Percentiles rank a stretch among this genome's conserved stretches.
Evolutionary conservation across 2,888 invertebrate species (phyloP).

Genomic region (Drosophila monieri): DNA sequence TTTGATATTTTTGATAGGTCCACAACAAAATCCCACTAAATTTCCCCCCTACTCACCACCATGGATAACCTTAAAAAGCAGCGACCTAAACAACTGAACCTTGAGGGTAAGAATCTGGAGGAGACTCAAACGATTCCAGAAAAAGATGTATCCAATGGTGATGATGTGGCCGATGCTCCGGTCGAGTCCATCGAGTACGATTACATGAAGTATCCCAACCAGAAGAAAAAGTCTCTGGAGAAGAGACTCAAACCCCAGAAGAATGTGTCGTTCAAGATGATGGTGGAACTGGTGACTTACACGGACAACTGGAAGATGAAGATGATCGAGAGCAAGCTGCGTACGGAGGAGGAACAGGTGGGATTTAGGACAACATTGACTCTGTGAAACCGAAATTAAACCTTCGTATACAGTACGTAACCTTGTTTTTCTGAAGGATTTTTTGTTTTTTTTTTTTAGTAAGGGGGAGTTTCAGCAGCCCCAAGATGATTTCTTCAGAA

Average conservation of each 20-base stretch:
- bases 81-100: slow-evolving; percentile 1
- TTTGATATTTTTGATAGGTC: slow-evolving; percentile 38
- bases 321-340: slow-evolving; percentile 38
- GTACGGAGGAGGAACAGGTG: slow-evolving; percentile 68
- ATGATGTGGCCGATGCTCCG: background rate
- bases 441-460: background rate
- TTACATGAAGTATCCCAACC: slow-evolving; percentile 62
- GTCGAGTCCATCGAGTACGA: slow-evolving; percentile 50
- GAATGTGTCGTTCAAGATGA: slow-evolving; percentile 48
- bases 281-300: slow-evolving; percentile 59
- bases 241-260: slow-evolving; percentile 26
- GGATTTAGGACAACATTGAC: background rate
- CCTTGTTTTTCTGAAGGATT: slow-evolving; percentile 1
- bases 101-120: background rate
- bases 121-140: background rate
- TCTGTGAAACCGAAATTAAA: background rate
- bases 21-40: slow-evolving; percentile 29
- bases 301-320: slow-evolving; percentile 57
- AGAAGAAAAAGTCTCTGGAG: slow-evolving; percentile 31
- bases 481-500: background rate
- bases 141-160: slow-evolving; percentile 1
- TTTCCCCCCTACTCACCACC: slow-evolving; percentile 1
- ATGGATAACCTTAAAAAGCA: slow-evolving; percentile 26
- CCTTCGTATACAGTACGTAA: background rate
- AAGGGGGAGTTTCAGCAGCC: background rate